Evolutionary conservation across 2,113 vertebrate genomes (phyloP), one percentile per base, ranked within the genome.

Genomic region (Rafetus swinhoei): DNA sequence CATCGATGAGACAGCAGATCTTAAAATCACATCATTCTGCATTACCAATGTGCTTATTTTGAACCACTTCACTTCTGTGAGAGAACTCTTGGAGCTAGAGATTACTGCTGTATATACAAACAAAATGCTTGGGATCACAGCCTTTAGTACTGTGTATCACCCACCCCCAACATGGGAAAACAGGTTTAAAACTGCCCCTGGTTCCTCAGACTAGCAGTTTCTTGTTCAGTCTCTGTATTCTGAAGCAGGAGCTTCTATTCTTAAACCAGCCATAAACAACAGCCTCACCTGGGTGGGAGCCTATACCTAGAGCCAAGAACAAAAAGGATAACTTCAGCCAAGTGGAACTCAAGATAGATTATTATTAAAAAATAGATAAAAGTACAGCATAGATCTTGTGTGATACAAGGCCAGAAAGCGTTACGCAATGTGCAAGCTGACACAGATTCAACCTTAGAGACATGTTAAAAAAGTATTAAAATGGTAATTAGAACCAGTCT

Each of bases 21-120:
- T 94, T 93, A 89, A 95, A 97, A 93, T 81, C 65, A 53, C 91
- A 84, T 95, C 91, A 94, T 93, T 81, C 79, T 93, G 86, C 95
- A 95, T 95, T 97, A 96, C 93, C 93, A 87, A 85, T 84, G 93
- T 90, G 86, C 91, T 96, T 79, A 60, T 39, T 96, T 92, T 96
- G 79, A 93, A 79, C 16, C 85, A 88, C 39, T 96, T 95, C 79
- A 53, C 65, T 25, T 94, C 85, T 93, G 79, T 83, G 86, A 93
- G 96, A 96, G 83, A 69, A 95, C 19, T 91, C 90, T 79, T 84
- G 81, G 94, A 95, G 90, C 65, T 52, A 89, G 62, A 91, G 91
- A 95, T 97, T 95, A 92, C 39, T 90, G 60, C 80, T 6, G 3
- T 59, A 72, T 72, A 72, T 29, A 93, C 74, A 52, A 93, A 92